Evolutionary conservation across 1,140 invertebrate species (phyloP).

Genomic region (Lordiphosa clarofinis): DNA sequence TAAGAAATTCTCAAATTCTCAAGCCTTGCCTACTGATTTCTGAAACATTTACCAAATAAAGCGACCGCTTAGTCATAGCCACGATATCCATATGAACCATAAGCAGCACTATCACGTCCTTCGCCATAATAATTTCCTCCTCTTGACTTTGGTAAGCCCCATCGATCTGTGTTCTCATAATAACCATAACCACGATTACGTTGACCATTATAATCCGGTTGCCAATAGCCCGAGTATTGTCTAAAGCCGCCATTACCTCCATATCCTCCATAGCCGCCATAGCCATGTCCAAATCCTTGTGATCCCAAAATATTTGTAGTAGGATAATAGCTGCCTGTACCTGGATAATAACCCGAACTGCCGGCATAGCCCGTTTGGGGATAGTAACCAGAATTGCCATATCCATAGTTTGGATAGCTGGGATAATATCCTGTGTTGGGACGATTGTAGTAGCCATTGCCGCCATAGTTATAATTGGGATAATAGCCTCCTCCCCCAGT

Average conservation of each 20-base stretch:
- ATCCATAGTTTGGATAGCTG: constrained; percentile 28
- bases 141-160: constrained; percentile 56
- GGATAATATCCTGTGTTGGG: constrained; percentile 3
- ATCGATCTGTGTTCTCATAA: constrained; percentile 66
- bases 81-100: constrained; percentile 41
- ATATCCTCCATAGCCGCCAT: constrained; percentile 79
- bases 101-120: constrained; percentile 28
- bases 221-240: constrained; percentile 79
- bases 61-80: constrained; percentile 55
- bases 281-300: constrained; percentile 56
- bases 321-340: constrained; percentile 48
- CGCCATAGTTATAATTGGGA: constrained; percentile 50
- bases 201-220: constrained; percentile 70
- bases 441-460: too few species aligned
- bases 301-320: constrained; percentile 67
- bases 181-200: constrained; percentile 77
- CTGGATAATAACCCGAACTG: constrained; percentile 34
- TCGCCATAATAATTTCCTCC: not conserved
- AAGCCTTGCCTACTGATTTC: not conserved
- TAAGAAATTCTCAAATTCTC: constrained; percentile 16
- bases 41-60: not conserved
- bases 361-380: constrained; percentile 21
- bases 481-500: constrained; percentile 41
- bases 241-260: constrained; percentile 79
- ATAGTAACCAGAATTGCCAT: constrained; percentile 24